Conservation (phyloP, 2,888 invertebrate species). For the Saturnia pavonia region DNA sequence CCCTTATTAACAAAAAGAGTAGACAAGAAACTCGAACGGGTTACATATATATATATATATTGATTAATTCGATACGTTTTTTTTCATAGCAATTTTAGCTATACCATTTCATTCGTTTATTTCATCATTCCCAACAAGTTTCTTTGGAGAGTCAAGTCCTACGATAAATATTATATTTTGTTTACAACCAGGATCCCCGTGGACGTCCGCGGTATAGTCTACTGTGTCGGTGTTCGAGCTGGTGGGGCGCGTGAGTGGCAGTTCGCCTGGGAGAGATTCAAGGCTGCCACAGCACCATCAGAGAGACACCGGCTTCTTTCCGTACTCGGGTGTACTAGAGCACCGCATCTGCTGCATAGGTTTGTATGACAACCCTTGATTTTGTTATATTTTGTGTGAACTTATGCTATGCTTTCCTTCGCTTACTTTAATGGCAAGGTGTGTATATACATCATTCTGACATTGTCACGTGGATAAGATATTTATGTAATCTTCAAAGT, state of each 20-base stretch:
- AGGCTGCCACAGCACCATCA: conserved; percentile 88
- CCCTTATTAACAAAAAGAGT: too few species aligned
- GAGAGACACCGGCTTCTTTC: conserved; percentile 90
- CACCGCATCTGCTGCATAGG: conserved; percentile 90
- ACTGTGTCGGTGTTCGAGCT: conserved; percentile 91
- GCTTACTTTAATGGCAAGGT: too few species aligned
- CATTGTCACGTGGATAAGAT: too few species aligned
- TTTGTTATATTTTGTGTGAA: not conserved
- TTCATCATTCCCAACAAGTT: too few species aligned
- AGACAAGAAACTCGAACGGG: too few species aligned
- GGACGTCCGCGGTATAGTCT: conserved; percentile 90
- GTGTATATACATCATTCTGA: too few species aligned
- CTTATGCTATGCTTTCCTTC: too few species aligned
- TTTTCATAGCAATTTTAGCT: too few species aligned
- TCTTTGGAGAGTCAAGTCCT: not conserved
- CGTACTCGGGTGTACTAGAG: conserved; percentile 90
- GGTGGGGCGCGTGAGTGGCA: conserved; percentile 94
- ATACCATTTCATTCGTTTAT: too few species aligned
- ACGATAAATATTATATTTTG: not conserved
- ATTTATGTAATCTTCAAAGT: too few species aligned
- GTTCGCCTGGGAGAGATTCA: conserved; percentile 91
- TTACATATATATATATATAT: too few species aligned
- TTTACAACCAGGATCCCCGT: conserved; percentile 86
- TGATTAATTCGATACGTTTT: too few species aligned
- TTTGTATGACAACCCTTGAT: conserved; percentile 27